These are phyloP conservation scores for Amblyornis subalaris DNA, from an alignment of 2,113 vertebrate species.

Conservation along the genomic window DNA sequence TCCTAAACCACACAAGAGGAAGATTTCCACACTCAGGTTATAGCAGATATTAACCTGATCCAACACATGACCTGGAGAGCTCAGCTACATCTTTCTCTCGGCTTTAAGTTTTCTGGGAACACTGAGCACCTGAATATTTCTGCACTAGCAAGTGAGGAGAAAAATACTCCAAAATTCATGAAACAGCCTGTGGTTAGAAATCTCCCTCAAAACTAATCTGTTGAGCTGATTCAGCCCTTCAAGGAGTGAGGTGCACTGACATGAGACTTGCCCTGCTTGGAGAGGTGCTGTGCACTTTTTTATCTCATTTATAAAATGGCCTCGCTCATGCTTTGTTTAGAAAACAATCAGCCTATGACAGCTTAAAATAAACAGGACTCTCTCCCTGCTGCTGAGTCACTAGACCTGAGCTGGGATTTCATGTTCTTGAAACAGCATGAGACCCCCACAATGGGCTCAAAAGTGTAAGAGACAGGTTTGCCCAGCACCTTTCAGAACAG, in stretches of 20 bases:
- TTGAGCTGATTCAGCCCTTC: background rate
- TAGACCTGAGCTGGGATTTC: background rate
- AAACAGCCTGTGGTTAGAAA: background rate
- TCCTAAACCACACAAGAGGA: background rate
- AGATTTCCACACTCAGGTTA: background rate
- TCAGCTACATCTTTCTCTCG: background rate
- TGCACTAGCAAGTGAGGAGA: background rate
- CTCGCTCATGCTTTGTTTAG: background rate
- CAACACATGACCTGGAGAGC: background rate
- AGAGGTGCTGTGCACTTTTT: background rate
- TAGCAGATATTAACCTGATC: background rate
- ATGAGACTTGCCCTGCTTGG: background rate
- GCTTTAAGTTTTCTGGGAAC: background rate
- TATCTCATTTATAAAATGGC: background rate
- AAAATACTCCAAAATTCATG: background rate
- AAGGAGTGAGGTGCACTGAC: background rate
- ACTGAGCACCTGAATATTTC: background rate
- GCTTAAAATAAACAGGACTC: conserved; percentile 29
- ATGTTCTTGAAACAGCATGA: background rate
- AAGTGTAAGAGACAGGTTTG: background rate
- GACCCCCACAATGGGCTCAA: background rate
- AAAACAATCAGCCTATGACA: conserved; percentile 50
- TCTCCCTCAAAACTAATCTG: background rate
- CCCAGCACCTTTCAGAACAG: background rate
- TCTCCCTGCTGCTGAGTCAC: background rate